phyloP scores from a whole-genome alignment of 2,113 vertebrate species.

The Lepus europaeus region DNA sequence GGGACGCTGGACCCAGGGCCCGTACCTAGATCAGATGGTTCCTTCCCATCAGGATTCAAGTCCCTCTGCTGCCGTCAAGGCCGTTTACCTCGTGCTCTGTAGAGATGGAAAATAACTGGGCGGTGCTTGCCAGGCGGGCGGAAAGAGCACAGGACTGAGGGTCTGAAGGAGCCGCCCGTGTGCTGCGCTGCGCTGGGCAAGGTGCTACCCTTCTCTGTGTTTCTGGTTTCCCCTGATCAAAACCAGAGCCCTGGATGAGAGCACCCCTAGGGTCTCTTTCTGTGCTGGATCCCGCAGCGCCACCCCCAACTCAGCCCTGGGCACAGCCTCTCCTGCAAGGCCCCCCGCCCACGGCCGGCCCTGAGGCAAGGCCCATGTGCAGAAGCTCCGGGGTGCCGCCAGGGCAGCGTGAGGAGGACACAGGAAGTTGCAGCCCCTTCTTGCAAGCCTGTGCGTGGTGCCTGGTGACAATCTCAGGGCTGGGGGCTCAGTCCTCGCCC shows the following conservation, averaged over 20 bases:
- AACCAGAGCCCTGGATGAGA: neutral
- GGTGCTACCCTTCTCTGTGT: neutral
- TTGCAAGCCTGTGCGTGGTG: neutral
- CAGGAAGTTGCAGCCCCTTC: neutral
- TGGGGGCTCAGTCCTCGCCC: neutral
- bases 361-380: neutral
- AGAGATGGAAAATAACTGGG: neutral
- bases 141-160: rapidly evolving
- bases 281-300: rapidly evolving
- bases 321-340: neutral
- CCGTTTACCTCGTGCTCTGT: neutral
- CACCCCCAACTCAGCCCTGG: neutral
- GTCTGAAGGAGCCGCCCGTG: rapidly evolving
- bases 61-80: neutral
- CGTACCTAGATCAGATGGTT: neutral
- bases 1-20: rapidly evolving
- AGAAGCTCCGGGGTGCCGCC: neutral
- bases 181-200: neutral
- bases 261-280: rapidly evolving
- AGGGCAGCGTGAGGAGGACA: neutral
- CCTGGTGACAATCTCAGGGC: neutral
- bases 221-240: neutral
- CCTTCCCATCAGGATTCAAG: neutral
- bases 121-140: rapidly evolving
- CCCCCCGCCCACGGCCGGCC: neutral